Evolutionary conservation across 2,113 vertebrate genomes (phyloP).

Genomic region (Chaetodon auriga): DNA sequence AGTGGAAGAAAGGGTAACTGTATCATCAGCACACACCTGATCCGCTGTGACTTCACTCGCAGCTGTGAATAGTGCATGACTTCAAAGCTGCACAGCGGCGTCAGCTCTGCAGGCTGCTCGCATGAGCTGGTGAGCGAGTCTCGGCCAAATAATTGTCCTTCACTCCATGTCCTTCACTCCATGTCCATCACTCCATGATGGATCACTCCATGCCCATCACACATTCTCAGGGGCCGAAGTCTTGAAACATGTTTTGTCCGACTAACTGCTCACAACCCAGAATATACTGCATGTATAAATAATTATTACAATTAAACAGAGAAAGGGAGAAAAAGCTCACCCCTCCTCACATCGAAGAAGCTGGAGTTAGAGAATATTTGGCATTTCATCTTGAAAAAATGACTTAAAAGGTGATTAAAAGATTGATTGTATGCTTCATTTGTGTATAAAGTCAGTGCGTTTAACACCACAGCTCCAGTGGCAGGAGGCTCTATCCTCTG

Average conservation of each 20-base stretch:
- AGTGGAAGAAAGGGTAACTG: constrained; percentile 39
- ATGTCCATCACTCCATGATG: no score
- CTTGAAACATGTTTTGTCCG: neutral
- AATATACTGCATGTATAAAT: no score
- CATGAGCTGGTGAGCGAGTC: constrained; percentile 31
- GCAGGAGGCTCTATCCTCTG: neutral
- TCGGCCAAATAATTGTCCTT: no score
- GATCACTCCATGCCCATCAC: neutral
- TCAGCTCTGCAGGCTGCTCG: constrained; percentile 45
- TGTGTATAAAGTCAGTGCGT: no score
- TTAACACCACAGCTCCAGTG: no score
- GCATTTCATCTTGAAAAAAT: no score
- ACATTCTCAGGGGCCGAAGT: neutral
- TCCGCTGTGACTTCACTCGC: constrained; percentile 62
- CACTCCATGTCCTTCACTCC: no score
- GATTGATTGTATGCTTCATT: no score
- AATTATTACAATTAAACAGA: neutral
- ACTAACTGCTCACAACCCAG: neutral
- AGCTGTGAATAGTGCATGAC: constrained; percentile 74
- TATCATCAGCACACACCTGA: constrained; percentile 62
- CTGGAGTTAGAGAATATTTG: neutral
- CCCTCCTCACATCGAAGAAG: neutral
- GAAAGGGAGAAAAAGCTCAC: neutral
- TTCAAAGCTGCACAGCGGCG: constrained; percentile 51
- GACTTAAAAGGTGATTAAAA: no score